A percentile compares a stretch with the other conserved stretches of the same genome.
These are phyloP conservation scores for Metacarcinus magister DNA, from an alignment of 2,888 invertebrate genomes.

Conservation along the genomic window DNA sequence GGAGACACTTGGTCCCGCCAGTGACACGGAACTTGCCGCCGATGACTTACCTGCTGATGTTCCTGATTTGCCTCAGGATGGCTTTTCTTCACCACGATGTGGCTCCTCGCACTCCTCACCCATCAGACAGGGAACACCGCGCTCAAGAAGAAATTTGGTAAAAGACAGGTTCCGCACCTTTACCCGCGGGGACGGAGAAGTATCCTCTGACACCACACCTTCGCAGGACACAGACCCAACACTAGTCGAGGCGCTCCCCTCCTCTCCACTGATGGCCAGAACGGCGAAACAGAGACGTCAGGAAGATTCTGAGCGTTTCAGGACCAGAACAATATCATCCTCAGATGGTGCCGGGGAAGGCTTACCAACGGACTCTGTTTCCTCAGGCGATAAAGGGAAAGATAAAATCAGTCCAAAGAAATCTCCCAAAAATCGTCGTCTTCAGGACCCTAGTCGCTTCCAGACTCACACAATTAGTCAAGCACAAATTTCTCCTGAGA, in stretches of 20 bases:
- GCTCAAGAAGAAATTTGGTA: constrained; percentile 88
- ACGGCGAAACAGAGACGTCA: constrained; percentile 89
- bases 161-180: constrained; percentile 90
- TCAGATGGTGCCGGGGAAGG: constrained; percentile 62
- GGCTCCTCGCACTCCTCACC: constrained; percentile 74
- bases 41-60: constrained; percentile 83
- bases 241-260: constrained; percentile 70
- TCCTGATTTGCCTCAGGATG: constrained; percentile 82
- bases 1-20: constrained; percentile 85
- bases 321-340: constrained; percentile 88
- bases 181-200: constrained; percentile 75
- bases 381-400: constrained; percentile 58
- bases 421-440: constrained; percentile 76
- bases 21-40: constrained; percentile 86
- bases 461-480: constrained; percentile 76
- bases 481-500: constrained; percentile 55
- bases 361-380: neutral
- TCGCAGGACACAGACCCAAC: constrained; percentile 77
- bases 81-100: constrained; percentile 72
- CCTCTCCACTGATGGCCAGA: constrained; percentile 73
- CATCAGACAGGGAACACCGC: constrained; percentile 86
- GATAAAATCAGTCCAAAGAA: constrained; percentile 74
- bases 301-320: constrained; percentile 90
- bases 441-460: constrained; percentile 73
- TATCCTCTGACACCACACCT: constrained; percentile 72